Evolutionary conservation across 1,140 invertebrate species (phyloP), one percentile per base, ranked within the genome.

Genomic region (Ditylenchus dipsaci): DNA sequence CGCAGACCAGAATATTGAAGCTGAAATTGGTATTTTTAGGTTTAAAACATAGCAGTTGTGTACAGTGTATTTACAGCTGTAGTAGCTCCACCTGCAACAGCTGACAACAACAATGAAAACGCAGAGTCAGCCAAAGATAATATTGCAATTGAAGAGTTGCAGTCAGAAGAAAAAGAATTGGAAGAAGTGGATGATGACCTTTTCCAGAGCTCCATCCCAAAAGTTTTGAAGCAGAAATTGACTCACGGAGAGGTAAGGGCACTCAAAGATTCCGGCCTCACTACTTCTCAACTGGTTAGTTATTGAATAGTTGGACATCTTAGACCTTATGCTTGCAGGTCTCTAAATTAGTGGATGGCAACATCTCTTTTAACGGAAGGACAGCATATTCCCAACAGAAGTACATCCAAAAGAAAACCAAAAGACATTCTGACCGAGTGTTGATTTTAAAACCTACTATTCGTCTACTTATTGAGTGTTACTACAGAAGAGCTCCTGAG

Each of bases 311-410:
- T 61, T 23, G 11, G 15, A 59, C 21, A 59, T 59, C 19, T 21
- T 59, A n/a, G n/a, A n/a, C n/a, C n/a, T n/a, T n/a, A n/a, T 38
- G 33, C 11, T 11, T 38, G 3, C 26, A 71, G 69, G 71, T 72
- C 19, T 73, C 70, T 1, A 47, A 74, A 42, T 60, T 72, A 21
- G 72, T 72, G 17, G 57, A 45, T 43, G 71, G 71, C 13, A 72
- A 74, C 38, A 21, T 42, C 38, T 27, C 15, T n/a, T 72, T 72
- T 23, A 63, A 74, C 19, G 19, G 53, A 15, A 42, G 71, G 5
- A 76, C 71, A 30, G 42, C 49, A 23, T 74, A 23, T 61, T 64
- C 71, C n/a, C 62, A 72, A 27, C 29, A 73, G 45, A 72, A 72
- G 38, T 72, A 72, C 62, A 23, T 64, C 1, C 47, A 43, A 38